Evolutionary conservation across 2,888 invertebrate species (phyloP).

Genomic region (Drosophila neonasuta): DNA sequence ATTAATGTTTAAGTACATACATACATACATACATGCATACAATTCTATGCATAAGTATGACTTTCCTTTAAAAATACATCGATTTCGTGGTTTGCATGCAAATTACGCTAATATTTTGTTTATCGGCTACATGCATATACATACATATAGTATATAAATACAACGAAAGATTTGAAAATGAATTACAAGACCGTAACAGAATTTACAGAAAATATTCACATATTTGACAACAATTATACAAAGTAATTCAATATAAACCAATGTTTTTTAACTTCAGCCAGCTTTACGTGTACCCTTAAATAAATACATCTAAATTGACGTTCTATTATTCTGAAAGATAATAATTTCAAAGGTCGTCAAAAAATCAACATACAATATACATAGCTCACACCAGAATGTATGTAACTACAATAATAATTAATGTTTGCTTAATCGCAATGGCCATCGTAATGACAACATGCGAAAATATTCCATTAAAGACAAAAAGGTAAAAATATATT

Average conservation of each 20-base stretch:
- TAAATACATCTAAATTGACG: too few species aligned
- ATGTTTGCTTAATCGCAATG: conserved; percentile 35
- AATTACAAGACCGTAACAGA: too few species aligned
- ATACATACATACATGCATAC: conserved; percentile 1
- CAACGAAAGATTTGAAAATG: too few species aligned
- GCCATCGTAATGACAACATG: conserved; percentile 30
- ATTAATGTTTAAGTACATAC: neutral
- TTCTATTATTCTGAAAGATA: too few species aligned
- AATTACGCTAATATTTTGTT: conserved; percentile 35
- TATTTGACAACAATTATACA: too few species aligned
- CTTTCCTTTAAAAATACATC: conserved; percentile 27
- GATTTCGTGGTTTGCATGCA: conserved; percentile 39
- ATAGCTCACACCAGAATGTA: conserved; percentile 26
- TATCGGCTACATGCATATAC: conserved; percentile 9
- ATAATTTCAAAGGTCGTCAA: too few species aligned
- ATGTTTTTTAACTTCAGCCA: too few species aligned
- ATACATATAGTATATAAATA: too few species aligned
- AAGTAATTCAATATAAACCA: too few species aligned
- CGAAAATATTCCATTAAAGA: conserved; percentile 23
- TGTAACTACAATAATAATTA: conserved; percentile 51
- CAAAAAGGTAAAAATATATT: conserved; percentile 23
- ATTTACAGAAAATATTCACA: too few species aligned
- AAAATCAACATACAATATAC: too few species aligned
- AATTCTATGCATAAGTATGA: neutral
- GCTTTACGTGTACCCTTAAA: too few species aligned